A percentile compares a stretch with the other conserved stretches of the same genome.
Evolutionary conservation across 2,113 vertebrate species (phyloP).

Genomic region (Nannobrachium achirus): DNA sequence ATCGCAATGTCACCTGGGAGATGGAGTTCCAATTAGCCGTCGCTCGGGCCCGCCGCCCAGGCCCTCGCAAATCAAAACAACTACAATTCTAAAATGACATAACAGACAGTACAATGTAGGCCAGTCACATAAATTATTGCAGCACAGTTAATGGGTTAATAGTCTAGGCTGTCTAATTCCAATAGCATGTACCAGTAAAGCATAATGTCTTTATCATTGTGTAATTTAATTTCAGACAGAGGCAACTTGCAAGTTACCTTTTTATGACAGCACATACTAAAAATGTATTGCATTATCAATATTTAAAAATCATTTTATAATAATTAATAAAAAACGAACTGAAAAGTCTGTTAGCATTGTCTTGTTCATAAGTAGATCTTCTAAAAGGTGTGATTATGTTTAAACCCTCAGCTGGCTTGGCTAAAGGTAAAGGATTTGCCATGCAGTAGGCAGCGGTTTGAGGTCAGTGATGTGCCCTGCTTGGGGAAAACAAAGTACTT

Average conservation of each 20-base stretch:
- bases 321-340: too few species aligned
- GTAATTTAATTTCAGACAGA: neutral
- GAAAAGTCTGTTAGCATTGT: too few species aligned
- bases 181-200: too few species aligned
- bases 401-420: too few species aligned
- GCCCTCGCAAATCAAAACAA: slow-evolving; percentile 44
- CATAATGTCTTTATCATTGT: neutral
- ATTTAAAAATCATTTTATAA: too few species aligned
- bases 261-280: neutral
- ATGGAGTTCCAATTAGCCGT: slow-evolving; percentile 62
- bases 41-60: slow-evolving; percentile 10
- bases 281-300: too few species aligned
- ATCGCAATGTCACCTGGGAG: slow-evolving; percentile 75
- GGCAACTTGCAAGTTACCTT: neutral
- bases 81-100: slow-evolving; percentile 52
- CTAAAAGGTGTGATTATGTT: too few species aligned
- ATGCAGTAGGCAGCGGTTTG: too few species aligned
- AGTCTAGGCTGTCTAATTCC: too few species aligned
- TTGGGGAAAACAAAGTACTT: neutral
- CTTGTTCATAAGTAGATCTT: too few species aligned
- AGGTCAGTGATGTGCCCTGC: too few species aligned
- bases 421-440: too few species aligned
- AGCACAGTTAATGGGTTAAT: neutral
- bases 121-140: neutral
- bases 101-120: slow-evolving; percentile 16